These are phyloP conservation scores for Acanthisitta chloris DNA, from an alignment of 2,113 vertebrate species.

Conservation along the genomic window DNA sequence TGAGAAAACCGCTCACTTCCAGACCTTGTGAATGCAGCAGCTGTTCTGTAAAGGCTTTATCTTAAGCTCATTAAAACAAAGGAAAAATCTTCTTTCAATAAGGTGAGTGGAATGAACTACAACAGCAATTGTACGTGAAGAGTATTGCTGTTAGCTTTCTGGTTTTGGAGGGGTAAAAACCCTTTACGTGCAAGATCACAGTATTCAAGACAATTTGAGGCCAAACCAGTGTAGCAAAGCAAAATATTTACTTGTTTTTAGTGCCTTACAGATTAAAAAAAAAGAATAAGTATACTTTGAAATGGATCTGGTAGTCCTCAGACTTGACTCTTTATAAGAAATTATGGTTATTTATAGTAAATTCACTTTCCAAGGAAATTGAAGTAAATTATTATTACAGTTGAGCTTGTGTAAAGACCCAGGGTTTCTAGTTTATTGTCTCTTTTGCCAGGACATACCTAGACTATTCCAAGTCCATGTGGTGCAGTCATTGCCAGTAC, in stretches of 20 bases:
- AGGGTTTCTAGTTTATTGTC: background rate
- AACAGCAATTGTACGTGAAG: background rate
- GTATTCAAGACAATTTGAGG: background rate
- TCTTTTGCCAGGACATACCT: background rate
- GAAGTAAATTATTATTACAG: background rate
- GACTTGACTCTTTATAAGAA: background rate
- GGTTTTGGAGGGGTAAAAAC: background rate
- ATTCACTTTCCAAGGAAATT: background rate
- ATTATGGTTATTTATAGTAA: background rate
- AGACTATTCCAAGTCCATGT: background rate
- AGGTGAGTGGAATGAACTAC: constrained; percentile 4
- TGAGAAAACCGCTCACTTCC: fast-evolving
- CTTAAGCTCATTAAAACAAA: constrained; percentile 53
- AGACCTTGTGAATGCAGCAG: constrained; percentile 20
- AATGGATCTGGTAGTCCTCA: background rate
- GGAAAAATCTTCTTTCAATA: constrained; percentile 41
- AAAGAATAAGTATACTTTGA: background rate
- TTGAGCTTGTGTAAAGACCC: background rate
- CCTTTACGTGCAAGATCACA: fast-evolving
- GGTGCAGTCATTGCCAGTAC: background rate
- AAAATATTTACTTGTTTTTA: background rate
- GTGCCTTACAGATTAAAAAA: background rate
- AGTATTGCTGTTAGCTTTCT: background rate
- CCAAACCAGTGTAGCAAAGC: background rate
- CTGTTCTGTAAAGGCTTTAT: constrained; percentile 47